Base-by-base conservation (phyloP, 2,797 vertebrate species). In the Borostomias antarcticus region DNA sequence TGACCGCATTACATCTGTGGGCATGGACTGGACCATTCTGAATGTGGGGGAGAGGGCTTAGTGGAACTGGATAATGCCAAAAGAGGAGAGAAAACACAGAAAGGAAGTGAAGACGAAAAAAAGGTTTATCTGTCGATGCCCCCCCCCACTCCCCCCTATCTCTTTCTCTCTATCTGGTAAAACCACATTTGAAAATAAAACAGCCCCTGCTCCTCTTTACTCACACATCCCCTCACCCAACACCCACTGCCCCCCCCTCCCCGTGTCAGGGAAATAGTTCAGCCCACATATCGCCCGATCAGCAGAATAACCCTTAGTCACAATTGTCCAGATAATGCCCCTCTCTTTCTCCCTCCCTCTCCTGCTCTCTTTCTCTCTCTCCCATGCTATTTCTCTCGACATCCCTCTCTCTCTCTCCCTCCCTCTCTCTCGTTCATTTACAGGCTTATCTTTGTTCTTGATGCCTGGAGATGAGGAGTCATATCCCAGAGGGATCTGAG, bases 251-350 rank as follows among this genome's bases (percentile, higher is more conserved):
- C 28, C 28, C 25, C 10, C 13, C 52, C 52, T 9, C 35, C 52
- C 35, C 26, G 23, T 17, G 17, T 29, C 11, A 28, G 52, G 57
- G 51, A 53, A 56, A 69, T 68, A 64, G 75, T 69, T 59, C 2
- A 56, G 56, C 73, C 79, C 68, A 67, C 69, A 81, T 76, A 67
- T 48, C 56, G 68, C 74, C 40, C 72, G 74, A 85, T 87, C 85
- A 87, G 82, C 82, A 80, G 68, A 84, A 82, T 81, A 78, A 81
- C 65, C 65, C 72, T 76, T 66, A 74, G 74, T 79, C 73, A 76
- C 73, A 76, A 60, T 66, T 70, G 59, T 74, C 64, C 53, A 71
- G 62, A 76, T 69, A 76, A 73, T 69, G 62, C 53, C 66, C 62
- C 40, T 21, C 64, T 43, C 43, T 48, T 35, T 35, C 45, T 19